These are phyloP conservation scores for Cyclopterus lumpus DNA, from an alignment of 2,797 vertebrate species.

Conservation along the genomic window DNA sequence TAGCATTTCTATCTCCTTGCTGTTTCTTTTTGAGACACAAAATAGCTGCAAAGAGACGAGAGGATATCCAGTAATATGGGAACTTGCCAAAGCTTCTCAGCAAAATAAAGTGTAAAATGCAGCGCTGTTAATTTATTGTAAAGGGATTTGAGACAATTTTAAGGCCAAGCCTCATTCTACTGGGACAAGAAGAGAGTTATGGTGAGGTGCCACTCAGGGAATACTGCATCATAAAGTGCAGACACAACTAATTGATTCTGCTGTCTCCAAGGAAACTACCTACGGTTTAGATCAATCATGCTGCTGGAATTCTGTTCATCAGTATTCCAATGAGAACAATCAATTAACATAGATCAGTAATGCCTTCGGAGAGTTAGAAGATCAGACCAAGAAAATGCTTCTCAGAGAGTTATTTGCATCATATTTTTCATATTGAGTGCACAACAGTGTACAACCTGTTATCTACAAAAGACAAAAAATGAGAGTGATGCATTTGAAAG, in stretches of 20 bases:
- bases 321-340: constrained; percentile 68
- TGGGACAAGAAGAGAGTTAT: constrained; percentile 57
- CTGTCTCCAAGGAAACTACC: constrained; percentile 73
- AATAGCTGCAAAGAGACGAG: background rate
- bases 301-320: constrained; percentile 64
- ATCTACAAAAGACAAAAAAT: background rate
- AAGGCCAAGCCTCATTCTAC: constrained; percentile 36
- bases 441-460: background rate
- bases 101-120: constrained; percentile 10
- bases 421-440: background rate
- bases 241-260: constrained; percentile 74
- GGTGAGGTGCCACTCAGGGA: constrained; percentile 44
- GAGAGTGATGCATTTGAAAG: background rate
- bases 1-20: background rate
- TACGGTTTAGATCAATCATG: constrained; percentile 72
- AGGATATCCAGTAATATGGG: constrained; percentile 4
- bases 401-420: constrained; percentile 7
- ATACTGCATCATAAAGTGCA: constrained; percentile 51
- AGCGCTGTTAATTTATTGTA: constrained; percentile 30
- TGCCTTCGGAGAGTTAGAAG: constrained; percentile 33
- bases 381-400: constrained; percentile 9
- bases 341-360: constrained; percentile 64
- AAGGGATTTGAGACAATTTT: constrained; percentile 45
- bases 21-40: background rate
- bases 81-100: constrained; percentile 5